Percentiles rank a stretch among this genome's conserved stretches.
Conservation (phyloP, 1,140 invertebrate species). For the Formica exsecta region DNA sequence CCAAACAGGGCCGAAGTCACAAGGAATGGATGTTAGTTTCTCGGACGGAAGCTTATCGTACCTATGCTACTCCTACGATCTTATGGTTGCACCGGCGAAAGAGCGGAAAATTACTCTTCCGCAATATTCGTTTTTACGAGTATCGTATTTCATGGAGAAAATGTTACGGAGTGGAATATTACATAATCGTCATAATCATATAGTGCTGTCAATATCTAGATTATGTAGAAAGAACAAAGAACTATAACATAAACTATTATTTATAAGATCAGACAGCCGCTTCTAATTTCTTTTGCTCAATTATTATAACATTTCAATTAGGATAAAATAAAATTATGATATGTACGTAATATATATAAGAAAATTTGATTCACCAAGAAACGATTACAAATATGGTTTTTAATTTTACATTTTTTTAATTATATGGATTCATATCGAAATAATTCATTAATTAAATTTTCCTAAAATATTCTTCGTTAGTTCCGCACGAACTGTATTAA, state of each 20-base stretch:
- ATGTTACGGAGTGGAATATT: conserved; percentile 13
- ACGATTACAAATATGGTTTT: too few relatives aligned
- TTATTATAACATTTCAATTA: neutral
- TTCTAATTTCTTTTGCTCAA: neutral
- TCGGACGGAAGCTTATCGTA: conserved; percentile 70
- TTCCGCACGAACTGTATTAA: neutral
- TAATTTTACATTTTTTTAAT: neutral
- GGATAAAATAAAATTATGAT: neutral
- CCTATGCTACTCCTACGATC: conserved; percentile 26
- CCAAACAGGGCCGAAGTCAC: conserved; percentile 78
- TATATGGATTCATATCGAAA: neutral
- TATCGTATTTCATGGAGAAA: conserved; percentile 19
- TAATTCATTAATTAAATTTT: neutral
- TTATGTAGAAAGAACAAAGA: neutral
- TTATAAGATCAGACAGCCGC: neutral
- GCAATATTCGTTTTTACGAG: conserved; percentile 34
- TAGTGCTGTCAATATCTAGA: neutral
- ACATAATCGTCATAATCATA: conserved; percentile 22
- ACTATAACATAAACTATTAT: neutral
- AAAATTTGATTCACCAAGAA: too few relatives aligned
- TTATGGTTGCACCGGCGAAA: conserved; percentile 4
- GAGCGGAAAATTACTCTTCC: conserved; percentile 53
- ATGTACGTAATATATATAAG: too few relatives aligned
- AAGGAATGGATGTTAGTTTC: conserved; percentile 73
- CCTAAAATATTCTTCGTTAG: neutral